These are phyloP conservation scores for Bucco capensis DNA, from an alignment of 2,113 vertebrate species.

Conservation along the genomic window DNA sequence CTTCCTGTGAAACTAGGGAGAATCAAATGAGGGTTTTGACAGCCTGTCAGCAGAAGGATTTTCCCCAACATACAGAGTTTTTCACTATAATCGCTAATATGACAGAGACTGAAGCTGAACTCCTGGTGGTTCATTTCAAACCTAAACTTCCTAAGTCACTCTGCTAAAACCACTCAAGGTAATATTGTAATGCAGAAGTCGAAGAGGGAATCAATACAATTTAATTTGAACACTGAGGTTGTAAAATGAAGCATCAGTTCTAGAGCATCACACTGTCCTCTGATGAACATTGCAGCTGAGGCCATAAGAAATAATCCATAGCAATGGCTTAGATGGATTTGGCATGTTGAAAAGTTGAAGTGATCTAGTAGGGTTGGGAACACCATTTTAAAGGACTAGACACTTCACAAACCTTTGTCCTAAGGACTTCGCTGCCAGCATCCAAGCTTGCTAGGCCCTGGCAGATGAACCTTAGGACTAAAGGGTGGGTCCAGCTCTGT, in stretches of 20 bases:
- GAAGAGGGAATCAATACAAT: not conserved
- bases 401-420: not conserved
- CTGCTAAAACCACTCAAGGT: not conserved
- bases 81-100: not conserved
- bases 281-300: not conserved
- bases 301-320: not conserved
- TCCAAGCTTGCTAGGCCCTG: too few species aligned
- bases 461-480: too few species aligned
- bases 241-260: not conserved
- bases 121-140: not conserved
- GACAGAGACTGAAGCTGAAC: slow-evolving; percentile 11
- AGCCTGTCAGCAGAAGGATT: not conserved
- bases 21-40: slow-evolving; percentile 11
- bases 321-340: not conserved
- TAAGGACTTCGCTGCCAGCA: too few species aligned
- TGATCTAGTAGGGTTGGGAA: not conserved
- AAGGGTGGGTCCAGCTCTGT: too few species aligned
- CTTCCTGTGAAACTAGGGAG: not conserved
- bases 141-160: not conserved
- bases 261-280: not conserved
- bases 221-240: not conserved
- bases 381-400: not conserved
- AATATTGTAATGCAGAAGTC: not conserved
- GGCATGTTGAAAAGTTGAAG: not conserved
- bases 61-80: not conserved